These are phyloP conservation scores for Sprattus sprattus DNA, from an alignment of 2,113 vertebrate genomes.

Conservation along the genomic window DNA sequence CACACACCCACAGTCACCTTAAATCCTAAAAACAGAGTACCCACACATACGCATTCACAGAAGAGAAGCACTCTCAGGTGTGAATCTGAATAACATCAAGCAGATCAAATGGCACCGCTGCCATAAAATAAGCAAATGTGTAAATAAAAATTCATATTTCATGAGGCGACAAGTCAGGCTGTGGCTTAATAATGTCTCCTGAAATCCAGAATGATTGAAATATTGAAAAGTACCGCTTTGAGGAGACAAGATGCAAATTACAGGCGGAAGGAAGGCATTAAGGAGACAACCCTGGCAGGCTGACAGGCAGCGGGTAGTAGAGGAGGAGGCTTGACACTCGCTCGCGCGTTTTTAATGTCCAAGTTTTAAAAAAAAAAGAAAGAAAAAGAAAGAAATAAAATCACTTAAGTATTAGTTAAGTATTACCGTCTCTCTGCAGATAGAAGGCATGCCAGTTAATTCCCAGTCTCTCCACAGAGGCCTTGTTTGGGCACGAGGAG, in stretches of 20 bases:
- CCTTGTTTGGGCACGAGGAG: not conserved
- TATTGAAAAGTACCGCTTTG: not conserved
- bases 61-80: not conserved
- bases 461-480: not conserved
- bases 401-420: not conserved
- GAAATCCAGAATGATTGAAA: not conserved
- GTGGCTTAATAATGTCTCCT: not conserved
- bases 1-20: not conserved
- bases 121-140: not conserved
- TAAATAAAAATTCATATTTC: slow-evolving; percentile 11
- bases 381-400: not conserved
- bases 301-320: not conserved
- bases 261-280: not conserved
- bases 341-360: not conserved
- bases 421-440: not conserved
- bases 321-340: not conserved
- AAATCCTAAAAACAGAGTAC: not conserved
- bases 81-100: slow-evolving; percentile 15
- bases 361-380: not conserved
- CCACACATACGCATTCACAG: not conserved
- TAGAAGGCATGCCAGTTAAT: not conserved
- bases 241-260: not conserved
- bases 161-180: slow-evolving; percentile 16
- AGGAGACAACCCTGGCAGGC: slow-evolving; percentile 9
- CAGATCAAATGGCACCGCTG: slow-evolving; percentile 19